phyloP scores from a whole-genome alignment of 2,113 vertebrate species.

The Chrysochloris asiatica region DNA sequence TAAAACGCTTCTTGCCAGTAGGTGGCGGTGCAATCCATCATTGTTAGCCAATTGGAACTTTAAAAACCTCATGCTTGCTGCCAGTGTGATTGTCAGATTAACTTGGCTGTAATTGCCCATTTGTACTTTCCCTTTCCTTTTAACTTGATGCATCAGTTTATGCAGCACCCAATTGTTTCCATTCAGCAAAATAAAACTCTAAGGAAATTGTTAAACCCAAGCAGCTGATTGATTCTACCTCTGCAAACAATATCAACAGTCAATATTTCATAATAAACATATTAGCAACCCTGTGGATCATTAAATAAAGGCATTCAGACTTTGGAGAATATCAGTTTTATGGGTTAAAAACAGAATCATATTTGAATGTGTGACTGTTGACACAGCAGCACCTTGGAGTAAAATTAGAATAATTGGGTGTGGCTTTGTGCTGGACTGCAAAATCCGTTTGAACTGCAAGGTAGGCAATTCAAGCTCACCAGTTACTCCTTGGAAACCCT shows the following conservation, averaged over 20 bases:
- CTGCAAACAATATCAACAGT: constrained; percentile 13
- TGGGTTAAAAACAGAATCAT: neutral
- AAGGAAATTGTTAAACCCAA: constrained; percentile 27
- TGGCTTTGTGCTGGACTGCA: no score
- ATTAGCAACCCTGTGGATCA: neutral
- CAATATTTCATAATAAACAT: constrained; percentile 46
- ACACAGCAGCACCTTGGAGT: neutral
- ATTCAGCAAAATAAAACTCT: neutral
- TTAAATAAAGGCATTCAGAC: constrained; percentile 21
- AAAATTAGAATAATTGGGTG: neutral
- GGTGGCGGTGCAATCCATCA: constrained; percentile 69
- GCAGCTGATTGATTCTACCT: neutral
- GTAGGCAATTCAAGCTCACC: no score
- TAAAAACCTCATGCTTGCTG: neutral
- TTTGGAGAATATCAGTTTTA: neutral
- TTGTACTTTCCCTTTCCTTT: neutral
- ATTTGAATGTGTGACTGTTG: neutral
- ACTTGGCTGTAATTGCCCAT: neutral
- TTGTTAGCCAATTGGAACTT: neutral
- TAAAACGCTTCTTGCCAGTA: constrained; percentile 49
- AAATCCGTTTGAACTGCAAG: no score
- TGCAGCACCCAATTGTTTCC: neutral
- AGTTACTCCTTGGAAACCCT: no score
- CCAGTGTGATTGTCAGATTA: neutral
- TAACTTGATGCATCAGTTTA: neutral